Conservation (phyloP, 1,140 invertebrate species). For the Drosophila novamexicana region DNA sequence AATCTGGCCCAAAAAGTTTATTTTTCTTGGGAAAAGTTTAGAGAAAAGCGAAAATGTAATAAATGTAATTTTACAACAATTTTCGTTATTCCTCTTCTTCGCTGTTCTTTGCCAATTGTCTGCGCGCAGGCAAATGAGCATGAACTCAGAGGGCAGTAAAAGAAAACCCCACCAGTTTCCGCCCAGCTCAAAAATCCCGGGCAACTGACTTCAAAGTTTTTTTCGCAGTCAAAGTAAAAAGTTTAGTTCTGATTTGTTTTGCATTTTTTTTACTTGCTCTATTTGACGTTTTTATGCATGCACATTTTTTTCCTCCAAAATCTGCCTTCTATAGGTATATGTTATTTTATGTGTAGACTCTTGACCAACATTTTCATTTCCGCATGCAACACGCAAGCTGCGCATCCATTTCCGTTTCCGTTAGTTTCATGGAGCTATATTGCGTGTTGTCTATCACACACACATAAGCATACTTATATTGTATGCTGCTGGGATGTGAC, state of each 20-base stretch:
- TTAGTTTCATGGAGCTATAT: slow-evolving; percentile 25
- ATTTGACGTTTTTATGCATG: slow-evolving; percentile 12
- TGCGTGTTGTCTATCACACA: slow-evolving; percentile 50
- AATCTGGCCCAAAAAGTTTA: slow-evolving; percentile 26
- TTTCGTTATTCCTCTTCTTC: not conserved
- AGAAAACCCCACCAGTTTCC: not conserved
- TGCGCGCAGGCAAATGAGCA: slow-evolving; percentile 57
- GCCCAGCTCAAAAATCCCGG: slow-evolving; percentile 12
- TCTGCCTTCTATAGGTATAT: not conserved
- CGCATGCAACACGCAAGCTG: slow-evolving; percentile 55
- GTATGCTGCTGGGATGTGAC: slow-evolving; percentile 39
- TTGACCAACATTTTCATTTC: slow-evolving; percentile 56
- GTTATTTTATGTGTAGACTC: slow-evolving; percentile 28
- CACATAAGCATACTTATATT: slow-evolving; percentile 35
- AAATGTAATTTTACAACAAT: slow-evolving; percentile 66
- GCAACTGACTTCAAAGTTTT: slow-evolving; percentile 51
- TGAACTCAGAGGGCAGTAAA: slow-evolving; percentile 15
- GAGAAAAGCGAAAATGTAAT: slow-evolving; percentile 52
- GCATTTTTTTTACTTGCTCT: not conserved
- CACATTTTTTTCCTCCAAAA: not conserved
- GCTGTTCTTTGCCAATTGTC: slow-evolving; percentile 54
- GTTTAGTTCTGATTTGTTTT: slow-evolving; percentile 44
- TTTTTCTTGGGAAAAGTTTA: slow-evolving; percentile 22
- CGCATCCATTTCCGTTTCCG: slow-evolving; percentile 72
- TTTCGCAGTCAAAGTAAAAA: slow-evolving; percentile 59